Evolutionary conservation across 2,797 vertebrate species (phyloP), one percentile per base, ranked within the genome.

Genomic region (Periophthalmus magnuspinnatus): DNA sequence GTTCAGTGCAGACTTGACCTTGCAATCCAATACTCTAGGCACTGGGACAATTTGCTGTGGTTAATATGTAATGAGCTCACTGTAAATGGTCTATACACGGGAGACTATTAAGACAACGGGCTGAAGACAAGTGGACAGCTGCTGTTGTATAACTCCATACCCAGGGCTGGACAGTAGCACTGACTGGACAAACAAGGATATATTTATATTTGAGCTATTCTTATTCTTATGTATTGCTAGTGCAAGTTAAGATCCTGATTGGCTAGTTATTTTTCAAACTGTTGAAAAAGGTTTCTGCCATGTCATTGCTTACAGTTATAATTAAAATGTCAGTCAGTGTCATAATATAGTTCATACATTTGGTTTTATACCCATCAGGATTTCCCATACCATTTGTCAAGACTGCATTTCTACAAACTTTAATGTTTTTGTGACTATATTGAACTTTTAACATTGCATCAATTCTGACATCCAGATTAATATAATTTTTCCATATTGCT

Each of bases 11-110:
- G 50, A 41, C 38, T 55, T 22, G 22, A 85, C 69, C 71, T 77
- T 72, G 47, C 67, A 76, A 81, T 74, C 59, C 41, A 67, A 59
- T 62, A 56, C 67, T 41, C 24, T 24, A 48, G 55, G 45, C 63
- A 54, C 75, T 13, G 32, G 67, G 13, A 58, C 77, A 28, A 76
- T 84, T 80, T 70, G 52, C 55, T 69, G 47, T 32, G 36, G 77
- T 77, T 69, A 80, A 74, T 69, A 69, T 76, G 58, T 71, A 76
- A 75, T 68, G 61, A 17, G 59, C 57, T 17, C 45, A 78, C 71
- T 74, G 76, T 50, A 58, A 55, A 68, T 71, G 5, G 34, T 41
- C 41, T 33, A n/a, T 52, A 55, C 61, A 72, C 36, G 57, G 52
- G 38, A 57, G 48, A 67, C 34, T 32, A 32, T 75, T 55, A 66